These are phyloP conservation scores for Calidris pygmaea DNA, from an alignment of 2,113 vertebrate species.

Conservation along the genomic window DNA sequence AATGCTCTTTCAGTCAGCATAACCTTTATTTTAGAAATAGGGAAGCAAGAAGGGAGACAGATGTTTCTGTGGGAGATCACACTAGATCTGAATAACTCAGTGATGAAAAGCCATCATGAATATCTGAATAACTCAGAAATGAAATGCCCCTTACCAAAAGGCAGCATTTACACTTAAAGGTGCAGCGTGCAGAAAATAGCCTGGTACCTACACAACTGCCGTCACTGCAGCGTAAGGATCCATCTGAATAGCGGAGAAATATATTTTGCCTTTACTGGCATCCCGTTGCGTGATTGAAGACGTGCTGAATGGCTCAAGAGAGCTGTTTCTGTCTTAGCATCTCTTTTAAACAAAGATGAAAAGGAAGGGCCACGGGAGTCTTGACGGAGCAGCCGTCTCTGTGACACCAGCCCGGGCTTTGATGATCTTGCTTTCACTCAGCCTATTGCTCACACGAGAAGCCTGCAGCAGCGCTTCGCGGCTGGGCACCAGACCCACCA, in stretches of 20 bases:
- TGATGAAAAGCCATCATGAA: not conserved
- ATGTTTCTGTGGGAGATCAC: not conserved
- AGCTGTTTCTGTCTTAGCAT: constrained; percentile 36
- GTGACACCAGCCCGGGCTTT: constrained; percentile 26
- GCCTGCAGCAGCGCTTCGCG: not conserved
- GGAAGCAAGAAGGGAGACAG: not conserved
- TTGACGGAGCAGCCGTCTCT: not conserved
- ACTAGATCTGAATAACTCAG: not conserved
- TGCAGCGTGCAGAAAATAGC: not conserved
- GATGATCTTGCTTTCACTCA: not conserved
- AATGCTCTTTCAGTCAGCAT: not conserved
- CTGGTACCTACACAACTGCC: not conserved
- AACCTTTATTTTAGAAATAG: not conserved
- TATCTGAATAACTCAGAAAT: not conserved
- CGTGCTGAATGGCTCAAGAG: constrained; percentile 36
- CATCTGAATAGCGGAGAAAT: not conserved
- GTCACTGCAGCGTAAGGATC: not conserved
- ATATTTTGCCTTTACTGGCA: not conserved
- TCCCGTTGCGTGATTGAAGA: not conserved
- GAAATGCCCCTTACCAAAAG: not conserved
- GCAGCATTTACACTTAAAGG: not conserved
- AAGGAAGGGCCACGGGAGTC: constrained; percentile 6
- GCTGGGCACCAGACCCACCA: constrained; percentile 2
- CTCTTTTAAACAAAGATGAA: constrained; percentile 65
- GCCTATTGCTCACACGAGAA: not conserved